These are phyloP conservation scores for Ptiloglossa arizonensis DNA, from an alignment of 1,140 invertebrate species.

Conservation along the genomic window DNA sequence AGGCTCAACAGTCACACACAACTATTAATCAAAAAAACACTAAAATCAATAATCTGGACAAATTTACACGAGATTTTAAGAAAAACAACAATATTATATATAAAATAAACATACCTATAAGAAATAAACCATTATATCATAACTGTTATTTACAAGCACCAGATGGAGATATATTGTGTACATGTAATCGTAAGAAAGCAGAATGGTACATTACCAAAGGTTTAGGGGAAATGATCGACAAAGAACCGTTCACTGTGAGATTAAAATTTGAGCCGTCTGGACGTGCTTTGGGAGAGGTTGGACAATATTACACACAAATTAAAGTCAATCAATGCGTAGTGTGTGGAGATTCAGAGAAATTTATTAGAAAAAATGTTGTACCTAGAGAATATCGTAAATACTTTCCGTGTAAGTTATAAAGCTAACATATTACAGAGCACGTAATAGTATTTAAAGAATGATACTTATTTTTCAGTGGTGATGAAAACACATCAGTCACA, in stretches of 20 bases:
- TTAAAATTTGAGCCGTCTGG: conserved; percentile 92
- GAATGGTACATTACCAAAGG: conserved; percentile 89
- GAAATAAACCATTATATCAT: conserved; percentile 88
- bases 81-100: conserved; percentile 40
- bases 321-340: conserved; percentile 94
- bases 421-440: not conserved
- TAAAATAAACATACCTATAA: conserved; percentile 76
- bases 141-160: conserved; percentile 91
- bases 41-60: conserved; percentile 42
- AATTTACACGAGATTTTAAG: conserved; percentile 18
- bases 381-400: conserved; percentile 92
- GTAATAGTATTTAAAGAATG: not conserved
- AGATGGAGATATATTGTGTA: conserved; percentile 90
- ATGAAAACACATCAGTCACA: conserved; percentile 93
- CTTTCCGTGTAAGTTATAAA: conserved; percentile 85
- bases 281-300: conserved; percentile 86
- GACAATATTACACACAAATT: conserved; percentile 87
- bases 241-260: conserved; percentile 89
- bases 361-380: conserved; percentile 91
- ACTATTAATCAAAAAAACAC: conserved; percentile 36
- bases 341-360: conserved; percentile 87
- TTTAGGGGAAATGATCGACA: conserved; percentile 84
- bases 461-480: conserved; percentile 79
- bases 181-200: conserved; percentile 91
- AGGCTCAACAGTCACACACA: conserved; percentile 32